phyloP scores from a whole-genome alignment of 2,113 vertebrate species.

The Aptenodytes patagonicus region DNA sequence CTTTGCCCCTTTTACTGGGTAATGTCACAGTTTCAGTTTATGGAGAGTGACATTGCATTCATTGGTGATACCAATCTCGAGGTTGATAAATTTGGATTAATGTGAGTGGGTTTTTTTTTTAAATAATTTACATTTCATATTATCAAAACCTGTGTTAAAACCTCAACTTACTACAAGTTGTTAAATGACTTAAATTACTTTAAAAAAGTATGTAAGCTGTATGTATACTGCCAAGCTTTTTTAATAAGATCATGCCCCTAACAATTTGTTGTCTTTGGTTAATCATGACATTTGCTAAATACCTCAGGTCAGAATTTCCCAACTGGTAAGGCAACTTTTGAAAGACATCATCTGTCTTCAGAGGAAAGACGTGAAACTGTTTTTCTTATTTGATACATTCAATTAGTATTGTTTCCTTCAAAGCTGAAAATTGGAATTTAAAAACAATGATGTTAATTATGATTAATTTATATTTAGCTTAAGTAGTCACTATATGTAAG shows the following conservation, averaged over 20 bases:
- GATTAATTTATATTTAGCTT: neutral
- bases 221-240: neutral
- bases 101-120: neutral
- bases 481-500: neutral
- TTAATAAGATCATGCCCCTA: neutral
- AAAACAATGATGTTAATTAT: neutral
- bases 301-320: neutral
- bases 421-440: neutral
- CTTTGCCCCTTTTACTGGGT: neutral
- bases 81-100: neutral
- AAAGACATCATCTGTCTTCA: neutral
- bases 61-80: neutral
- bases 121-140: neutral
- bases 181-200: neutral
- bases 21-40: neutral
- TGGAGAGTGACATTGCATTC: neutral
- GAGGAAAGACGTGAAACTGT: neutral
- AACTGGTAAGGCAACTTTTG: neutral
- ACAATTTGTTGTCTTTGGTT: neutral
- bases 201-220: neutral
- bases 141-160: neutral
- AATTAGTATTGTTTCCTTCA: neutral
- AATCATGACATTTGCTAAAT: neutral
- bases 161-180: neutral
- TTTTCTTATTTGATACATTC: neutral